These are phyloP conservation scores for Atta colombica DNA, from an alignment of 1,140 invertebrate genomes.

Conservation along the genomic window DNA sequence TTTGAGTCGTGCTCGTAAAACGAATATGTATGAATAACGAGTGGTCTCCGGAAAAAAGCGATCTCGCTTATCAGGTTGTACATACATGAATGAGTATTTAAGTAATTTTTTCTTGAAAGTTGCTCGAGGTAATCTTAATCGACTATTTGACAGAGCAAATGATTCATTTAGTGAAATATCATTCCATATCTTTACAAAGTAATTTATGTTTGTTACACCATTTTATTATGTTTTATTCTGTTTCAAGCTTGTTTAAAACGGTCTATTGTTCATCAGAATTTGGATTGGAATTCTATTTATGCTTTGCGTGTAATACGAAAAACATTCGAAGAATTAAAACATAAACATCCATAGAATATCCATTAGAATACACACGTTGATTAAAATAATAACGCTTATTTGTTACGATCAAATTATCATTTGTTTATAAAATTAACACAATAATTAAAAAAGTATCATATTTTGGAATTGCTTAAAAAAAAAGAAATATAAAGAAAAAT, in stretches of 20 bases:
- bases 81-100: background rate
- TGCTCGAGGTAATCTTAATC: background rate
- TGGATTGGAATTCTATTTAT: background rate
- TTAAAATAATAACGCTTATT: background rate
- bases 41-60: background rate
- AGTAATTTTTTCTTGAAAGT: background rate
- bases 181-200: background rate
- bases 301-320: background rate
- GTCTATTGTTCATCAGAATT: background rate
- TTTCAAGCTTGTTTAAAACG: background rate
- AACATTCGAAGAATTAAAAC: background rate
- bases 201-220: background rate
- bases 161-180: background rate
- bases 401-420: too few species aligned
- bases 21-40: background rate
- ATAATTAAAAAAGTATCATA: too few species aligned
- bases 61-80: background rate
- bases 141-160: background rate
- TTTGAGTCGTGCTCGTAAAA: constrained; percentile 28
- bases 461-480: too few species aligned
- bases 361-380: background rate
- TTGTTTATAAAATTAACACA: too few species aligned
- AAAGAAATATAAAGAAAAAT: too few species aligned
- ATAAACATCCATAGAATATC: background rate
- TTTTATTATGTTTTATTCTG: background rate